Percentiles rank a stretch among this genome's conserved stretches.
Conservation (phyloP, 1,140 invertebrate species). For the Pygmarrhopalites habei region DNA sequence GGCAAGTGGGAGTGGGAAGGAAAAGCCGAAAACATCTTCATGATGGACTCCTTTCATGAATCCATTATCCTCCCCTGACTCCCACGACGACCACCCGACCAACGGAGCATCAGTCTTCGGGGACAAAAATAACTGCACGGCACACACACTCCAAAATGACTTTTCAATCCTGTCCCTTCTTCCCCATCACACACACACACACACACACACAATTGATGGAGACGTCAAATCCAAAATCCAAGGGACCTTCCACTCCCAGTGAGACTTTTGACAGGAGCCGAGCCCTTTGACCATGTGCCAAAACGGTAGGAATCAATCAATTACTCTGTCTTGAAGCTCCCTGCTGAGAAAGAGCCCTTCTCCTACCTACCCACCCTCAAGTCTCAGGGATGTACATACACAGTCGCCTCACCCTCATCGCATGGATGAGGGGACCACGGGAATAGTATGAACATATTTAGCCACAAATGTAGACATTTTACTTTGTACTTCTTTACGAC, state of each 20-base stretch:
- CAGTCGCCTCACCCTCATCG: too few relatives aligned
- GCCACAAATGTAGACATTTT: too few relatives aligned
- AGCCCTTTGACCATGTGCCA: background rate
- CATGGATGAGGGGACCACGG: too few relatives aligned
- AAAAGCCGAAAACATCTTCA: slow-evolving; percentile 4
- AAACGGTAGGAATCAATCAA: too few relatives aligned
- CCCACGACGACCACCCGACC: too few relatives aligned
- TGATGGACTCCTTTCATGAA: background rate
- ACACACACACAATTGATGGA: background rate
- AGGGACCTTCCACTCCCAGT: background rate
- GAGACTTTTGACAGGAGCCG: background rate
- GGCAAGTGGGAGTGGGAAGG: background rate
- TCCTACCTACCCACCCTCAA: background rate
- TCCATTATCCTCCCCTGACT: background rate
- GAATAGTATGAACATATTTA: too few relatives aligned
- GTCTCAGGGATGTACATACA: too few relatives aligned
- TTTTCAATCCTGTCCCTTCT: slow-evolving; percentile 12
- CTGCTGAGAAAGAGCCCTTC: background rate
- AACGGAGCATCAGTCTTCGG: too few relatives aligned
- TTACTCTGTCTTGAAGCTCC: background rate
- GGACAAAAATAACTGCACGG: too few relatives aligned
- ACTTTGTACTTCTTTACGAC: too few relatives aligned
- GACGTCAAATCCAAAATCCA: background rate
- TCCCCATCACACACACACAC: too few relatives aligned
- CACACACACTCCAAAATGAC: background rate